Percentiles rank a stretch among this genome's conserved stretches.
Conservation (phyloP, 2,888 invertebrate species). For the Dione juno region DNA sequence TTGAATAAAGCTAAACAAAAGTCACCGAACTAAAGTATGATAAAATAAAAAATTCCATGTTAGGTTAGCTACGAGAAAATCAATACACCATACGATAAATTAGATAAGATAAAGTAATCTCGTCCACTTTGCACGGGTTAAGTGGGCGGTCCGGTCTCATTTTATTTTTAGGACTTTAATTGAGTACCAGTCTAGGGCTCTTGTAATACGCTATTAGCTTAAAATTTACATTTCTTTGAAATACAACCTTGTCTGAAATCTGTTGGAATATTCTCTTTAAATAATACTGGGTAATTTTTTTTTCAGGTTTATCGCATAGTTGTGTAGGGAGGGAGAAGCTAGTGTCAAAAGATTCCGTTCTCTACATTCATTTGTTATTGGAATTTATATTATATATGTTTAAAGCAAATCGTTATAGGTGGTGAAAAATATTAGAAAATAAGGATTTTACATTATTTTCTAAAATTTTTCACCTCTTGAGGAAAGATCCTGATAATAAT, state of each 20-base stretch:
- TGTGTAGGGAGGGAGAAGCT: no score
- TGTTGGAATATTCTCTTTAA: not conserved
- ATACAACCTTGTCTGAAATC: not conserved
- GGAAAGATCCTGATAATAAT: no score
- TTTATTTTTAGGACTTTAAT: constrained; percentile 35
- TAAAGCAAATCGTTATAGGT: no score
- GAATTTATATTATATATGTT: no score
- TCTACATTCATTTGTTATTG: no score
- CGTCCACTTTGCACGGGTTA: constrained; percentile 32
- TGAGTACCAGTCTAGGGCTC: constrained; percentile 16
- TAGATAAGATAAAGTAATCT: constrained; percentile 40
- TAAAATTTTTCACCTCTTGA: no score
- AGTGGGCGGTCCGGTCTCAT: constrained; percentile 24
- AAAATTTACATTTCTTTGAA: constrained; percentile 14
- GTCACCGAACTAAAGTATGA: not conserved
- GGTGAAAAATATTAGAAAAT: no score
- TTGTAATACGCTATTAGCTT: constrained; percentile 21
- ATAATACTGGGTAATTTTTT: not conserved
- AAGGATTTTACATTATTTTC: no score
- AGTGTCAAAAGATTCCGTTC: no score
- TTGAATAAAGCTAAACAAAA: not conserved
- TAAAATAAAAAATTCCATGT: constrained; percentile 24
- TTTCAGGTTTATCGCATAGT: no score
- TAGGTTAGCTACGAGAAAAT: constrained; percentile 31
- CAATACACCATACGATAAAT: constrained; percentile 38